Conservation (phyloP, 2,797 vertebrate genomes). For the Luscinia megarhynchos region DNA sequence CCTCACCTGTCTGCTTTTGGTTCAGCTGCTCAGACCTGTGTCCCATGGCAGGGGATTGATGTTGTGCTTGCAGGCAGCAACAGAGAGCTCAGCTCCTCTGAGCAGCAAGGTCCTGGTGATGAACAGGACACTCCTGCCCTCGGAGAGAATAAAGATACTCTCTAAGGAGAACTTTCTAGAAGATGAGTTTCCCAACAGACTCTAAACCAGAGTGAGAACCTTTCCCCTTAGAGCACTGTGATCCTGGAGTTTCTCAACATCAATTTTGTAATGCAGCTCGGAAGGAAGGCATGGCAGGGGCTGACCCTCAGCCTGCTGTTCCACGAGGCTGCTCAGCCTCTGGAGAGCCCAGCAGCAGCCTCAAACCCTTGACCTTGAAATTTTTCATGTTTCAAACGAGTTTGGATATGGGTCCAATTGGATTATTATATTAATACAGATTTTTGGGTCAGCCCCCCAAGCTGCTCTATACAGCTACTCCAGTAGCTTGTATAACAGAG, state of each 20-base stretch:
- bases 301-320: neutral
- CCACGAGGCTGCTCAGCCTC: neutral
- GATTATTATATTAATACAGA: neutral
- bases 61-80: neutral
- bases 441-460: neutral
- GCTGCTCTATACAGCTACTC: neutral
- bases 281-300: neutral
- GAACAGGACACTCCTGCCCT: neutral
- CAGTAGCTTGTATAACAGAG: neutral
- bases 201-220: neutral
- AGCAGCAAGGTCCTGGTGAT: neutral
- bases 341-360: slow-evolving; percentile 1
- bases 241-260: neutral
- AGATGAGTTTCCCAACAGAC: neutral
- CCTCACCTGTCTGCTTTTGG: neutral
- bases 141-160: neutral
- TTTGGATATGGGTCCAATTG: neutral
- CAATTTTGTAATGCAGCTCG: neutral
- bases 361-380: slow-evolving; percentile 7
- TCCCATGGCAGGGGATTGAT: neutral
- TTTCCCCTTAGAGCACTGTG: neutral
- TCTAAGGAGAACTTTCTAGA: neutral
- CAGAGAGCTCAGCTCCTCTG: neutral
- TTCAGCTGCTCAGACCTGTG: neutral
- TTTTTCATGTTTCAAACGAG: neutral